Evolutionary conservation across 2,888 invertebrate species (phyloP), one percentile per base, ranked within the genome.

Genomic region (Agrochola litura): DNA sequence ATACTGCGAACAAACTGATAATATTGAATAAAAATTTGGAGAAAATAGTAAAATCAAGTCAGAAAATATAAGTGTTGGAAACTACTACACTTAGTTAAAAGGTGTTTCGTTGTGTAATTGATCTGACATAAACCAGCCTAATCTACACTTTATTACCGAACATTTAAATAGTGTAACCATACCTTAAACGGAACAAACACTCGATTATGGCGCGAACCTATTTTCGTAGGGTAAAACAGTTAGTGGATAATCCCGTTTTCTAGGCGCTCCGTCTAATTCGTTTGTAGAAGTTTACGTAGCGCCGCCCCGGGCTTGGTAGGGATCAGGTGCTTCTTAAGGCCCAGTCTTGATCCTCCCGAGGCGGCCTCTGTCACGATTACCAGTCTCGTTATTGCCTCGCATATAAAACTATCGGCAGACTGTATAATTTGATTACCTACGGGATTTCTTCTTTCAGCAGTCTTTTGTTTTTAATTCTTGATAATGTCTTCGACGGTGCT

Each of bases 241-340:
- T 92, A 92, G 87, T 90, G 89, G 91, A 91, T 93, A 92, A 93
- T 93, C 92, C 92, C 81, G 87, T 92, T 92, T 92, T 87, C 91
- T 91, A 92, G 92, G 87, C 86, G 91, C 90, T 89, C 87, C 89
- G 79, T 92, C 91, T 94, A 93, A 94, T 93, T 94, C 92, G 91
- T 92, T 93, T 92, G 91, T 86, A 89, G 89, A 92, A 92, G 91
- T 93, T 93, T 92, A 90, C 90, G 88, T 80, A 89, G 89, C 88
- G 74, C 71, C 88, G 86, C 89, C 84, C 80, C 86, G 84, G 86
- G 90, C 90, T 90, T 88, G 83, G 81, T 76, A 83, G 85, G 92
- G 92, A 92, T 93, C 93, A 93, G 92, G 92, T 92, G 91, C 87
- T 89, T 86, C 90, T 90, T 89, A 90, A 89, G 80, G 87, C 88